Percentiles rank a stretch among this genome's conserved stretches.
Conservation (phyloP, 2,888 invertebrate species). For the Embidobia sp. region DNA sequence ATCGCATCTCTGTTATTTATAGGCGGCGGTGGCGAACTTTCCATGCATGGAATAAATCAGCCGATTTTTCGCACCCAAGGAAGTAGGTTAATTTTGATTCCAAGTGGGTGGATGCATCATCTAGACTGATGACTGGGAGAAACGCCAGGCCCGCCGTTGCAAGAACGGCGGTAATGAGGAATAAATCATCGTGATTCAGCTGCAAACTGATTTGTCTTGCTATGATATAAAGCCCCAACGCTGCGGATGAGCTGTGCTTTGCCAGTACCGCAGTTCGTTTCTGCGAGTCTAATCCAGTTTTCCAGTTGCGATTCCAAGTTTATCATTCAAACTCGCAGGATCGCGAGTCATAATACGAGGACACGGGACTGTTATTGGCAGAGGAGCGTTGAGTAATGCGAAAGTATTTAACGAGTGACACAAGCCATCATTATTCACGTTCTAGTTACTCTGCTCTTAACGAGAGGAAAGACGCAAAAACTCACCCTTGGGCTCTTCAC, state of each 20-base stretch:
- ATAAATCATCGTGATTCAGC: conserved; percentile 33
- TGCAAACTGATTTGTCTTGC: conserved; percentile 16
- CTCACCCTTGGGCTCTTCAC: conserved; percentile 67
- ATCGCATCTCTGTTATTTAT: conserved; percentile 39
- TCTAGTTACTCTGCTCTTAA: conserved; percentile 46
- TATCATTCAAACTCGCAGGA: conserved; percentile 25
- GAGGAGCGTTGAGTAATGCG: conserved; percentile 62
- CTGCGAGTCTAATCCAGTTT: conserved; percentile 6
- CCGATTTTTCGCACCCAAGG: conserved; percentile 10
- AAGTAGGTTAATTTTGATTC: conserved; percentile 35
- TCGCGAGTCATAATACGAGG: conserved; percentile 55
- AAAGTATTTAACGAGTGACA: conserved; percentile 64
- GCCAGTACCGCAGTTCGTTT: too few relatives aligned
- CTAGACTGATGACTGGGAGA: conserved; percentile 39
- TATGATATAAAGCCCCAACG: conserved; percentile 8
- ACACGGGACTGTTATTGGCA: conserved; percentile 57
- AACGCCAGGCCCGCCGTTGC: neutral
- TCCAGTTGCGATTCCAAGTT: neutral
- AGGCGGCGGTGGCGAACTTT: conserved; percentile 20
- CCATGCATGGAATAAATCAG: conserved; percentile 35
- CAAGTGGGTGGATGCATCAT: conserved; percentile 35
- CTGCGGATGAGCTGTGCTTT: too few relatives aligned
- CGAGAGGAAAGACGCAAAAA: conserved; percentile 66
- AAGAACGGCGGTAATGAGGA: conserved; percentile 14
- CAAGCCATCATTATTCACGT: conserved; percentile 66